Evolutionary conservation across 2,888 invertebrate genomes (phyloP).

Genomic region (Drosophila yooni): DNA sequence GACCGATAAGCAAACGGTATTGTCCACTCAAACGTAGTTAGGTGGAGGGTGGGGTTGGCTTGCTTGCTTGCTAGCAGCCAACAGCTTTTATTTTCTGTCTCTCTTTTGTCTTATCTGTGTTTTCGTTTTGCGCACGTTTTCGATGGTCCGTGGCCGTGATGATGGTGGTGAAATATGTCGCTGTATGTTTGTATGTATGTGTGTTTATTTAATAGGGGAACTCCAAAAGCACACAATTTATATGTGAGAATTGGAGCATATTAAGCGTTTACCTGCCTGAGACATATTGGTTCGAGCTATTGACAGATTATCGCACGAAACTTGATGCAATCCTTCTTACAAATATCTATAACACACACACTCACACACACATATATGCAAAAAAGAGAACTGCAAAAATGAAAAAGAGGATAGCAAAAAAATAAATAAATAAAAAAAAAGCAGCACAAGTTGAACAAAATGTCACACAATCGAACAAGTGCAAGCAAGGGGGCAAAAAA

Average conservation of each 20-base stretch:
- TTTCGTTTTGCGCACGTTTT: conserved; percentile 77
- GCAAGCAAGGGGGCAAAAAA: conserved; percentile 37
- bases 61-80: conserved; percentile 26
- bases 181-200: conserved; percentile 2
- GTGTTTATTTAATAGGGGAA: background rate
- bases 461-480: conserved; percentile 64
- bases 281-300: conserved; percentile 41
- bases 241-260: conserved; percentile 45
- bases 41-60: background rate
- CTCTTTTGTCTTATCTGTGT: conserved; percentile 67
- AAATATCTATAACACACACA: background rate
- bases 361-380: background rate
- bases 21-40: conserved; percentile 43
- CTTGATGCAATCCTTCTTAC: background rate
- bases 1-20: conserved; percentile 67
- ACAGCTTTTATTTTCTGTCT: conserved; percentile 30
- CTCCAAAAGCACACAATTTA: conserved; percentile 10
- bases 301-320: conserved; percentile 8
- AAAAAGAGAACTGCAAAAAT: background rate
- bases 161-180: conserved; percentile 55
- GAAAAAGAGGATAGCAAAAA: background rate
- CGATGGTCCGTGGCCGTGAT: conserved; percentile 43
- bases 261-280: conserved; percentile 50
- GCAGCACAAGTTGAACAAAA: conserved; percentile 28
- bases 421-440: background rate